Base-by-base conservation (phyloP, 2,888 invertebrate species). In the Drosophila putrida region DNA sequence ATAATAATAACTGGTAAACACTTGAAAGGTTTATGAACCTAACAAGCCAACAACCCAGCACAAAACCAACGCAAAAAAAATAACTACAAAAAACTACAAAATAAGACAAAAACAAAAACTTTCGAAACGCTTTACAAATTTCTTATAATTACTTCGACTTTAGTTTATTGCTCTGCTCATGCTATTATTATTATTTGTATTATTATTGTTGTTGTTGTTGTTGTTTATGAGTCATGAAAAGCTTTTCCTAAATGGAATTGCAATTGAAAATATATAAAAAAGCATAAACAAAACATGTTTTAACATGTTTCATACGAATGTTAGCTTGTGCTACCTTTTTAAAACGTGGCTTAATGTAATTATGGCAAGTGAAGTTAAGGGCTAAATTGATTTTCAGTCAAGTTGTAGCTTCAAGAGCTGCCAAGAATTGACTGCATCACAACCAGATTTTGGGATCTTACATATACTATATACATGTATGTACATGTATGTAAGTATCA, bases 11-110 rank as follows among this genome's bases (percentile, higher is more conserved):
- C 20, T 77, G 62, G 57, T 47, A 80, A 67, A 50, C 76, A 82
- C 78, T 82, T 61, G 35, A 75, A 71, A 80, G 76, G 80, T 80
- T 82, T 63, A 59, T 59, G 80, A 82, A 82, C 80, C 60, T n/a
- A 9, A 54, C 15, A 43, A 27, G 11, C 53, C 33, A 59, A 54
- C n/a, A 27, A 20, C 41, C 35, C 15, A 39, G 39, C 59, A 41
- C 59, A 61, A 11, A 28, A 28, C 3, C 20, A 20, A 20, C 20
- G 20, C 20, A 3, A 20, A 31, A n/a, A n/a, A 43, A 50, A 15
- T 15, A 27, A 47, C 33, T 6, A 33, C 11, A 43, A 20, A 49
- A 28, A 38, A 31, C 27, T 20, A 20, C 20, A 38, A 41, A 51
- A 10, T 6, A 47, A 39, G 8, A 54, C 10, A 65, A 31, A 39